Conservation (phyloP, 64 coral and sea anemone species). For the Platygyra sinensis region DNA sequence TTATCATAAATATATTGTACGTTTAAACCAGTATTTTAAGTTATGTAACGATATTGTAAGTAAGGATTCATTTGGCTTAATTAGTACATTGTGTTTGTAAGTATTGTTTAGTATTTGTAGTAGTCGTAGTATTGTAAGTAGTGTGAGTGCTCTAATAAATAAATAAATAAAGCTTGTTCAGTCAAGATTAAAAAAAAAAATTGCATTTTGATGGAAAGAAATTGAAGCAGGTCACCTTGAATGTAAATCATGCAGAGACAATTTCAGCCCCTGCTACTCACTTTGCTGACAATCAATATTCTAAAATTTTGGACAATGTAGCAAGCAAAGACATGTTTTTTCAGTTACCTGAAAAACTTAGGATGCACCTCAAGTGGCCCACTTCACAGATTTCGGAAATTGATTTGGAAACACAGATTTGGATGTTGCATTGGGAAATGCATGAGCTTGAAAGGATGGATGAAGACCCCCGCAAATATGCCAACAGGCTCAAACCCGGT, state of each 20-base stretch:
- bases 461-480: slow-evolving; percentile 51
- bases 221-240: slow-evolving; percentile 40
- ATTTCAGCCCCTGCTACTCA: slow-evolving; percentile 56
- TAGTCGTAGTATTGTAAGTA: too few relatives aligned
- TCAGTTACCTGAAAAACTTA: slow-evolving; percentile 35
- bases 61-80: too few relatives aligned
- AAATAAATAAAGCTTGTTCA: too few relatives aligned
- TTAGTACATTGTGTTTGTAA: too few relatives aligned
- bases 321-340: too few relatives aligned
- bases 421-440: slow-evolving; percentile 55
- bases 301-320: slow-evolving; percentile 52
- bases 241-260: slow-evolving; percentile 48
- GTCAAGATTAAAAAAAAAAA: too few relatives aligned
- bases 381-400: slow-evolving; percentile 42
- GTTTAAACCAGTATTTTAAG: too few relatives aligned
- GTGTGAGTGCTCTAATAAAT: too few relatives aligned
- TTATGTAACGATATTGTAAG: too few relatives aligned
- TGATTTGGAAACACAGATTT: slow-evolving; percentile 57
- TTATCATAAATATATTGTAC: too few relatives aligned
- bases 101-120: too few relatives aligned
- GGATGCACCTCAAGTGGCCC: slow-evolving; percentile 24
- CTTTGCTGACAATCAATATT: slow-evolving; percentile 27
- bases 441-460: slow-evolving; percentile 51
- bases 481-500: slow-evolving; percentile 46
- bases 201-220: slow-evolving; percentile 63